Conservation (phyloP, 2,113 vertebrate genomes). For the Zapornia atra region DNA sequence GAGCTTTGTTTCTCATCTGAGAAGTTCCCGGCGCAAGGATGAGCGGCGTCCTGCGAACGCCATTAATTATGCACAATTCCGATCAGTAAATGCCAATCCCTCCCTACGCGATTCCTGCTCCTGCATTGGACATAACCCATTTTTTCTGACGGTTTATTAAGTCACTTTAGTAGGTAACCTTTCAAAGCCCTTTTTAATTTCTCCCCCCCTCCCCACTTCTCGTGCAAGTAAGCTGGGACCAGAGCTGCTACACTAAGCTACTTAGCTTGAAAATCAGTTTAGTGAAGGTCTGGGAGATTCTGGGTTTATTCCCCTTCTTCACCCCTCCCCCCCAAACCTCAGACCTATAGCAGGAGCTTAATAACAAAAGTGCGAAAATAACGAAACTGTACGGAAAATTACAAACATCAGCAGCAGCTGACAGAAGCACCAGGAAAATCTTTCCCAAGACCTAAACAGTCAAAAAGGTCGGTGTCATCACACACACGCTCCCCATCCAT, state of each 20-base stretch:
- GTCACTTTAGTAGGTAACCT: constrained; percentile 39
- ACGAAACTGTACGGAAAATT: constrained; percentile 50
- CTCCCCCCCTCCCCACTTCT: not conserved
- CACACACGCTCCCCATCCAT: too few species aligned
- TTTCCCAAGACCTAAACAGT: not conserved
- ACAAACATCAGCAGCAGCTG: constrained; percentile 22
- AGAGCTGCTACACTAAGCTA: constrained; percentile 61
- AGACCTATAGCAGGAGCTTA: constrained; percentile 12
- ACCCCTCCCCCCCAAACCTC: not conserved
- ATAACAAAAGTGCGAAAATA: constrained; percentile 46
- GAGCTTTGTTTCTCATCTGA: constrained; percentile 22
- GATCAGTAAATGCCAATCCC: not conserved
- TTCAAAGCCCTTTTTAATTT: constrained; percentile 39
- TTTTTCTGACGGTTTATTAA: constrained; percentile 25
- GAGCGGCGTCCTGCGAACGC: not conserved
- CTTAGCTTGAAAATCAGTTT: constrained; percentile 70
- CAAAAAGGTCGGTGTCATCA: not conserved
- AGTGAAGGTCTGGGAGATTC: constrained; percentile 42
- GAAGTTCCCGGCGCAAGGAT: not conserved
- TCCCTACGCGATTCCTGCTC: not conserved
- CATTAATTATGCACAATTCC: constrained; percentile 42
- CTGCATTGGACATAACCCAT: not conserved
- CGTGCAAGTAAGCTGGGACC: constrained; percentile 46
- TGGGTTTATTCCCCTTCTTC: not conserved
- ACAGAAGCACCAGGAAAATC: not conserved